These are phyloP conservation scores for Busseola fusca DNA, from an alignment of 2,888 invertebrate species.

Conservation along the genomic window DNA sequence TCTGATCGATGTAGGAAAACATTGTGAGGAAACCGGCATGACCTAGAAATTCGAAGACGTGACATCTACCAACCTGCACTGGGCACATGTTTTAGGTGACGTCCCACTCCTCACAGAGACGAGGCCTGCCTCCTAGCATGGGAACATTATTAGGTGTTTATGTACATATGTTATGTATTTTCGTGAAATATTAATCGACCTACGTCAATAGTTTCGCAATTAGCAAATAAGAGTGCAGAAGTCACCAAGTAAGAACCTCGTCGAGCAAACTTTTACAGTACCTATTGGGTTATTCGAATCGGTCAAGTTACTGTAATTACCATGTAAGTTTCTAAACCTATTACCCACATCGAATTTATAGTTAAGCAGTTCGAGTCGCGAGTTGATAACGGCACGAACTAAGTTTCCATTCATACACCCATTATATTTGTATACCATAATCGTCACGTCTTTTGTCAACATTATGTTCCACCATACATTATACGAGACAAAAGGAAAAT, in stretches of 20 bases:
- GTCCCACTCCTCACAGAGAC: not conserved
- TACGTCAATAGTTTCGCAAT: constrained; percentile 16
- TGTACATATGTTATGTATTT: not conserved
- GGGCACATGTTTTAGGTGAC: not conserved
- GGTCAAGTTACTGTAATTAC: not conserved
- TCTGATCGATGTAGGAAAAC: not conserved
- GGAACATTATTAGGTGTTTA: not conserved
- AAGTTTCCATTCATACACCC: constrained; percentile 52
- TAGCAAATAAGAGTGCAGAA: not conserved
- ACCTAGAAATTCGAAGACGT: not conserved
- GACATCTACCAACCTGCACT: not conserved
- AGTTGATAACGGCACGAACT: constrained; percentile 47
- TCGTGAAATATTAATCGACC: constrained; percentile 11
- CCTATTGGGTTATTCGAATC: constrained; percentile 1
- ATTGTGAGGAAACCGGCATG: not conserved
- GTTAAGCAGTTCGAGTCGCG: constrained; percentile 20
- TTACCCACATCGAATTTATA: constrained; percentile 16
- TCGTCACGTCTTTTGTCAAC: constrained; percentile 63
- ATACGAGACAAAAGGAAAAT: constrained; percentile 52
- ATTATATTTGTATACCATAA: constrained; percentile 52
- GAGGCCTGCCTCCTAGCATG: not conserved
- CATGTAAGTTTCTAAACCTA: not conserved
- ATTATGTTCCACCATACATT: constrained; percentile 52
- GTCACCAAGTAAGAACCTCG: not conserved
- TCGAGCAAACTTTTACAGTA: not conserved